phyloP scores from a whole-genome alignment of 2,888 invertebrate genomes.

The Odontocolon sp. region DNA sequence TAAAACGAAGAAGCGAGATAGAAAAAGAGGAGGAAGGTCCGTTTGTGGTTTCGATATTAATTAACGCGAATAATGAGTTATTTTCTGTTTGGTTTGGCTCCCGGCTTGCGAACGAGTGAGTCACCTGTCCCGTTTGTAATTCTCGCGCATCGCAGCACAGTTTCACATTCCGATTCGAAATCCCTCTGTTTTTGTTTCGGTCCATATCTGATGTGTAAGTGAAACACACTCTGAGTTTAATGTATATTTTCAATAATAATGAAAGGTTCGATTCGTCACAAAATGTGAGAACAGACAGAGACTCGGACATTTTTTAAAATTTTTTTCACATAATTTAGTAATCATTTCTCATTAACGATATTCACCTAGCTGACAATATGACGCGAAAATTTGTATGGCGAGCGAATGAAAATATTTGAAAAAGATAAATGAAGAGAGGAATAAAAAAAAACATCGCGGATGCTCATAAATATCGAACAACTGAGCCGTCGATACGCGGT shows the following conservation, averaged over 20 bases:
- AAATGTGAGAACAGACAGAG: conserved; percentile 13
- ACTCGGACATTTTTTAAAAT: conserved; percentile 7
- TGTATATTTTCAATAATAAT: conserved; percentile 41
- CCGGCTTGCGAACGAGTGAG: conserved; percentile 35
- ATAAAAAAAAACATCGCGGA: conserved; percentile 19
- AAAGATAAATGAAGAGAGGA: conserved; percentile 1
- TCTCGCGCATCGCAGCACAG: conserved; percentile 23
- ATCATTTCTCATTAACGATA: conserved; percentile 1
- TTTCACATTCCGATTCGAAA: conserved; percentile 7
- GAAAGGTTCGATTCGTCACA: conserved; percentile 2
- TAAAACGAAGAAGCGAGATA: conserved; percentile 33
- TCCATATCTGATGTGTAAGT: no score
- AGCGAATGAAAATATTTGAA: not conserved
- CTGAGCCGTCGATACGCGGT: conserved; percentile 36
- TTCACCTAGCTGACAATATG: conserved; percentile 6
- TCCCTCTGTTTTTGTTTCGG: no score
- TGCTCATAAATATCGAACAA: conserved; percentile 54
- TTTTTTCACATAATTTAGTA: not conserved
- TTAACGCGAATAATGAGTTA: conserved; percentile 73
- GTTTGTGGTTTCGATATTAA: conserved; percentile 68
- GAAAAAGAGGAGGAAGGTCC: no score
- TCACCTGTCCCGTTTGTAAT: conserved; percentile 31
- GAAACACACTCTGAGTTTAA: no score
- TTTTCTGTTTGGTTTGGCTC: conserved; percentile 67
- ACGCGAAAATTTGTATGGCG: conserved; percentile 11